Percentiles rank a stretch among this genome's conserved stretches.
phyloP scores from a whole-genome alignment of 2,113 vertebrate species.

The Macrotus californicus region DNA sequence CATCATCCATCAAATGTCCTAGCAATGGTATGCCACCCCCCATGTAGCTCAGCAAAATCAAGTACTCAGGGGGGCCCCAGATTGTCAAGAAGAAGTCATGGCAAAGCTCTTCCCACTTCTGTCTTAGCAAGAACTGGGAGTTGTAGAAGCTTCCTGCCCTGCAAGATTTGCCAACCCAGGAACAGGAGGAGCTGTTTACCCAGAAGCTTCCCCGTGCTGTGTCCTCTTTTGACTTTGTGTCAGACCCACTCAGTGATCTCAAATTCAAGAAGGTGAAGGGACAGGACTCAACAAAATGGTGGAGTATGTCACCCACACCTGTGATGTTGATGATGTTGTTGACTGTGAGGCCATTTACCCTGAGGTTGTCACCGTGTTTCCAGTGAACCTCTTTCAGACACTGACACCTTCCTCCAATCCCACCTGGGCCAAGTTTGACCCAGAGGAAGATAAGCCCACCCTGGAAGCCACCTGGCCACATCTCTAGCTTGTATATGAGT shows the following conservation, averaged over 20 bases:
- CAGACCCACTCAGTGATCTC: conserved; percentile 95
- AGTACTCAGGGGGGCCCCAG: conserved; percentile 93
- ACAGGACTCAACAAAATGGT: conserved; percentile 98
- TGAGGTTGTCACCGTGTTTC: conserved; percentile 97
- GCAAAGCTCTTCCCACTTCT: conserved; percentile 96
- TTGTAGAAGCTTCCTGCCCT: conserved; percentile 94
- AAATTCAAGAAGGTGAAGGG: conserved; percentile 98
- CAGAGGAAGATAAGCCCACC: conserved; percentile 96
- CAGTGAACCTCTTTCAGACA: conserved; percentile 94
- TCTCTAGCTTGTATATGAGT: conserved; percentile 97
- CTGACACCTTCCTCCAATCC: conserved; percentile 96
- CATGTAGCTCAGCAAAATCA: conserved; percentile 97
- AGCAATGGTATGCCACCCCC: conserved; percentile 93
- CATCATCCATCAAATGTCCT: conserved; percentile 89
- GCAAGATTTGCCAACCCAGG: conserved; percentile 90
- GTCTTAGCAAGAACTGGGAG: conserved; percentile 93
- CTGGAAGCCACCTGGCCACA: conserved; percentile 97
- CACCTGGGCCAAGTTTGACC: conserved; percentile 95
- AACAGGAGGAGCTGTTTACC: conserved; percentile 94
- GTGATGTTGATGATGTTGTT: no score
- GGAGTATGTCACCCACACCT: conserved; percentile 96
- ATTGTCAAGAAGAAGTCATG: conserved; percentile 96
- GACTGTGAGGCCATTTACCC: conserved; percentile 97
- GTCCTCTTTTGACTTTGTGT: conserved; percentile 98
- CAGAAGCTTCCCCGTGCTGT: conserved; percentile 93